These are phyloP conservation scores for Mesodorylaimus sp. DNA, from an alignment of 2,888 invertebrate genomes.

Conservation along the genomic window DNA sequence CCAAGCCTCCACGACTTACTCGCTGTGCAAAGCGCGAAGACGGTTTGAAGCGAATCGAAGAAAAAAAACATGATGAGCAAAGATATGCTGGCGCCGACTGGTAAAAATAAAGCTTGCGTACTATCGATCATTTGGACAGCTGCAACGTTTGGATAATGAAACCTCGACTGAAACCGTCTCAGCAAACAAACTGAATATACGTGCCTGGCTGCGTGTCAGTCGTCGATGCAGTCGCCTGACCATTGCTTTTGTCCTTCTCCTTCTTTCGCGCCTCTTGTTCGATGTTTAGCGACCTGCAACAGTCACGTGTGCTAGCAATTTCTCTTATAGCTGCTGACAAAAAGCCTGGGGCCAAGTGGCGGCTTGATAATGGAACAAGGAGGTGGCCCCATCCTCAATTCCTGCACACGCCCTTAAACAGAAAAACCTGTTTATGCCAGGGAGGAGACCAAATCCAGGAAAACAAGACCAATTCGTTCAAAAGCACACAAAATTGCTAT, in stretches of 20 bases:
- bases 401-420: too few relatives aligned
- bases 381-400: too few relatives aligned
- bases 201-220: constrained; percentile 47
- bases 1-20: constrained; percentile 53
- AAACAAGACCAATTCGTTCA: too few relatives aligned
- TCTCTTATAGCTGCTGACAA: too few relatives aligned
- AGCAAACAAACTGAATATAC: not conserved
- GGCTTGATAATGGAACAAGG: too few relatives aligned
- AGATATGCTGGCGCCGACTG: constrained; percentile 81
- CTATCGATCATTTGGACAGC: constrained; percentile 81
- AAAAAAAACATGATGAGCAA: constrained; percentile 95
- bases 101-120: constrained; percentile 88
- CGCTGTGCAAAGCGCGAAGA: constrained; percentile 69
- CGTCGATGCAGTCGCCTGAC: constrained; percentile 42
- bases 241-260: constrained; percentile 34
- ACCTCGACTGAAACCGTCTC: not conserved
- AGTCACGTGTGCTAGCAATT: too few relatives aligned
- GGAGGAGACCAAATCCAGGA: too few relatives aligned
- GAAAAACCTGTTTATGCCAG: too few relatives aligned
- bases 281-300: constrained; percentile 66
- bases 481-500: too few relatives aligned
- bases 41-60: constrained; percentile 91
- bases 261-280: constrained; percentile 77
- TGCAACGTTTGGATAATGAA: constrained; percentile 16
- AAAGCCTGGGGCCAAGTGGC: too few relatives aligned